Evolutionary conservation across 2,888 invertebrate genomes (phyloP).

Genomic region (Coronaproctus castanopsis): DNA sequence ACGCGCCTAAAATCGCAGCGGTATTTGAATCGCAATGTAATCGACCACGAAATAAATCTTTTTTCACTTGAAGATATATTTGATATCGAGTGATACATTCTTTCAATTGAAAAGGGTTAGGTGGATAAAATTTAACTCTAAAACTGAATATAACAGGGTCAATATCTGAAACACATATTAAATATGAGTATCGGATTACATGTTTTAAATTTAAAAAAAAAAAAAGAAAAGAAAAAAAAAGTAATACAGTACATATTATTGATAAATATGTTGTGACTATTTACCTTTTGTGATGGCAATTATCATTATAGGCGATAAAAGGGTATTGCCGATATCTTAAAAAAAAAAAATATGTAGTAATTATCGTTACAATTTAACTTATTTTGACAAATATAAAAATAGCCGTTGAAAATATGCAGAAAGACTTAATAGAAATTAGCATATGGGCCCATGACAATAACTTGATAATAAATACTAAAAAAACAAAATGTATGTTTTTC

Average conservation of each 20-base stretch:
- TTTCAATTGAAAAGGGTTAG: constrained; percentile 75
- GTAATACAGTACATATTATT: too few species aligned
- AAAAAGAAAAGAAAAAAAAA: too few species aligned
- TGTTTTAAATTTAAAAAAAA: not conserved
- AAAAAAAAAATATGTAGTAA: too few species aligned
- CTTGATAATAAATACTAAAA: too few species aligned
- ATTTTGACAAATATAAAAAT: too few species aligned
- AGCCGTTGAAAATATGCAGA: too few species aligned
- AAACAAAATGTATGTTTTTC: too few species aligned
- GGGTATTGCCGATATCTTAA: not conserved
- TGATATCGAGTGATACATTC: constrained; percentile 91
- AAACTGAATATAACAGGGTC: constrained; percentile 84
- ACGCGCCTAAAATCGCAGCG: constrained; percentile 72
- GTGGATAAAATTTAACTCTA: constrained; percentile 93
- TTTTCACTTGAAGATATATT: constrained; percentile 75
- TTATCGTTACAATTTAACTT: too few species aligned
- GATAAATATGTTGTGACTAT: too few species aligned
- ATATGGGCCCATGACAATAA: too few species aligned
- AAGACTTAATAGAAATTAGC: too few species aligned
- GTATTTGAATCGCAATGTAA: constrained; percentile 77
- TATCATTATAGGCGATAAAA: not conserved
- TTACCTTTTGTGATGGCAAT: too few species aligned
- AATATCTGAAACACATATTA: constrained; percentile 42
- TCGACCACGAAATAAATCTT: constrained; percentile 86
- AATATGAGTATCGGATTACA: not conserved